Base-by-base conservation (phyloP, 2,113 vertebrate genomes). In the Gasterosteus aculeatus region DNA sequence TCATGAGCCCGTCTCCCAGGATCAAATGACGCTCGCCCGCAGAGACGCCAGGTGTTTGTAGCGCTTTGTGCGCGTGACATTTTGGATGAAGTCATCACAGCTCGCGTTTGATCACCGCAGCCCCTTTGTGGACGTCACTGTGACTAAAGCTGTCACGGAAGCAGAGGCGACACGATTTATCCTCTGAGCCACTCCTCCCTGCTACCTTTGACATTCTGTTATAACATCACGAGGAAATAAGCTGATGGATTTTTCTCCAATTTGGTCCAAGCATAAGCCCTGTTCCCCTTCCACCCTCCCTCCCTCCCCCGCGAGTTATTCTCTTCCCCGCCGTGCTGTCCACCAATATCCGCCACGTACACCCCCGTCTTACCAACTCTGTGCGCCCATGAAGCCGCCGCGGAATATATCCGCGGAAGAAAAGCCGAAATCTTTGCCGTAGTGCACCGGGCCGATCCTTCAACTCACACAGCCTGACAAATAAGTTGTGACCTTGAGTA, bases 401-500 rank as follows among this genome's bases (percentile, higher is more conserved):
- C 86, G 77, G 83, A 79, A 88, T 91, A 91, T 88, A 91, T 93
- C 85, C 85, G 90, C 66, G 47, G 81, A 90, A 83, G 89, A 86
- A 92, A 92, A 92, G 87, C 74, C 63, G 82, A 88, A 57, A 81
- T 86, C 87, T 91, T 92, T 85, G 84, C 88, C 75, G 82, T 77
- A 88, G 91, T 80, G 78, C 88, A 78, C 69, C 72, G 80, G 85
- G 84, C 87, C 74, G 69, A 90, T 88, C 84, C 82, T 88, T 91
- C 90, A 84, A 93, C 94, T 88, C 81, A 76, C 81, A 76, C 90
- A 86, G 84, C 69, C 74, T 95, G 93, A 95, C 93, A 91, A 94
- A 94, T 91, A 77, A 94, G 91, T 89, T 88, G 74, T 82, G 88
- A 95, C 94, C 95, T 95, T 93, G 93, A 93, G 91, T 92, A 87